A percentile compares a stretch with the other conserved stretches of the same genome.
Conservation (phyloP, 2,113 vertebrate genomes). For the Hoplias malabaricus region DNA sequence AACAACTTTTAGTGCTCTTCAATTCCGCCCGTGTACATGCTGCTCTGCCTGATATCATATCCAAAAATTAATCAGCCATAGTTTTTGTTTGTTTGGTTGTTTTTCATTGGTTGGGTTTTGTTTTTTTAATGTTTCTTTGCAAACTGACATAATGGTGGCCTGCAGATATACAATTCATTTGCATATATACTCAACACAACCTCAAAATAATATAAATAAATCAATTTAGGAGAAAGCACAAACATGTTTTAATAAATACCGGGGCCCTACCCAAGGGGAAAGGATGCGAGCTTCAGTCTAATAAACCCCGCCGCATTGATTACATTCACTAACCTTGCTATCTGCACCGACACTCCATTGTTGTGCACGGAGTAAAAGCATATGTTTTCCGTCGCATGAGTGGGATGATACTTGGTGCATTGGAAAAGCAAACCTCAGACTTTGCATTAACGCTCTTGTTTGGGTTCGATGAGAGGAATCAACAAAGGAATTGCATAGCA, state of each 20-base stretch:
- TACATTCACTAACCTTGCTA: conserved; percentile 42
- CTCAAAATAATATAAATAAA: conserved; percentile 41
- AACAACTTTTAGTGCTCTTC: conserved; percentile 14
- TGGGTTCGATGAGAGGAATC: conserved; percentile 28
- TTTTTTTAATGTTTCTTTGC: conserved; percentile 27
- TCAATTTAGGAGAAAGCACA: conserved; percentile 51
- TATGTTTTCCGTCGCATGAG: background rate
- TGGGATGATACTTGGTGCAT: conserved; percentile 21
- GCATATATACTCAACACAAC: conserved; percentile 51
- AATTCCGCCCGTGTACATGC: conserved; percentile 8
- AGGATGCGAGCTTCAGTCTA: conserved; percentile 32
- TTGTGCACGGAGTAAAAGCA: background rate
- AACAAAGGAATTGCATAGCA: conserved; percentile 10
- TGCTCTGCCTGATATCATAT: background rate
- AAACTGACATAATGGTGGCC: conserved; percentile 30
- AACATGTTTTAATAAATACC: conserved; percentile 48
- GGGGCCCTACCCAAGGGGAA: conserved; percentile 22
- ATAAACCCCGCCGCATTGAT: conserved; percentile 39
- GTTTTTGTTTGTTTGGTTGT: background rate
- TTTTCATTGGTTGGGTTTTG: no score
- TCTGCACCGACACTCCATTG: conserved; percentile 25
- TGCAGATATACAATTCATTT: conserved; percentile 46
- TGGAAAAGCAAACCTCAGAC: conserved; percentile 14
- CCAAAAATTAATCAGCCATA: background rate
- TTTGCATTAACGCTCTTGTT: conserved; percentile 30